Base-by-base conservation (phyloP, 2,113 vertebrate genomes). In the Chelonoidis abingdonii region DNA sequence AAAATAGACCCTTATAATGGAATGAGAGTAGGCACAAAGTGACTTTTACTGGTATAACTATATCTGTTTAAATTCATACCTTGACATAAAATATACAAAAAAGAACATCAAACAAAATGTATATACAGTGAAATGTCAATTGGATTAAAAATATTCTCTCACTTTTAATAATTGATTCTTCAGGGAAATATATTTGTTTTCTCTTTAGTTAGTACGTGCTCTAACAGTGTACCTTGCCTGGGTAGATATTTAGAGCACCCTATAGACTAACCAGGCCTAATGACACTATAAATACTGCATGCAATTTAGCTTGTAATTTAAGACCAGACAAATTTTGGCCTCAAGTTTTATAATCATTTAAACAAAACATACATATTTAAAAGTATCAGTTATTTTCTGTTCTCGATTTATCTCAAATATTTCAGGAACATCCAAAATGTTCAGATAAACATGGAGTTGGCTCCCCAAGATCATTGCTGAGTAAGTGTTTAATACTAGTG, bases 161-260 rank as follows among this genome's bases (percentile, higher is more conserved):
- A 22, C 62, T 44, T 86, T 89, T 17, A 90, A 88, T 11, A 22
- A 5, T 62, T 47, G 10, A 52, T 35, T 38, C 44, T 31, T 59
- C 69, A 79, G 3, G 3, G 21, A 54, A 80, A 87, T 57, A 80
- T 79, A 62, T 1, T 22, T 0, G 0, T 49, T 6, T 2, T 16
- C 27, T 47, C 93, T 83, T 87, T 44, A 81, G 35, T 87, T 41
- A 80, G 35, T 1, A 5, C 6, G 79, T 87, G 1, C 59, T 65
- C 29, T 52, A 79, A n/a, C 1, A 81, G 84, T 25, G 27, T 17
- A 14, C 2, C 0, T 1, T 19, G 6, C 3, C 4, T n/a, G 41
- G 65, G 10, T 25, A 80, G 56, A 54, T 8, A 29, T 50, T 54
- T 6, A 80, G 4, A 81, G 50, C 38, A 49, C 35, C 54, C 44